Evolutionary conservation across 2,113 vertebrate genomes (phyloP), one percentile per base, ranked within the genome.

Genomic region (Leptobrachium leishanense): DNA sequence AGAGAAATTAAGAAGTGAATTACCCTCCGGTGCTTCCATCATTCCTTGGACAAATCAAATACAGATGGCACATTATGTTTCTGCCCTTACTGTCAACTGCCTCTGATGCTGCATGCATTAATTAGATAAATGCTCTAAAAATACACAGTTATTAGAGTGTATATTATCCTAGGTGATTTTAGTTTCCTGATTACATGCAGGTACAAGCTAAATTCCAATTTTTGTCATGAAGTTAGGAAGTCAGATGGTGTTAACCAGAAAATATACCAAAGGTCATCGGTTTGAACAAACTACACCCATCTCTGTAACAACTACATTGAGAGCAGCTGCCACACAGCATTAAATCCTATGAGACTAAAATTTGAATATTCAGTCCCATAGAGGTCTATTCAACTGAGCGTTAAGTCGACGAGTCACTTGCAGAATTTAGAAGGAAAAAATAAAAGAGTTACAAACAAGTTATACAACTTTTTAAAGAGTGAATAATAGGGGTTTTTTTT

Each of bases 61-160:
- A 90, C 90, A 92, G 90, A 90, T 90, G 90, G 85, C 80, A 87
- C 86, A 89, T 90, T 89, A 89, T 72, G 7, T 90, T 91, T 91
- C 91, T 90, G 89, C 90, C 87, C 87, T 87, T 85, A 85, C 87
- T 92, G 88, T 89, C 91, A 91, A 90, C 90, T 92, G 86, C 85
- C 88, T 82, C 90, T 85, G 85, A 92, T 90, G 88, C 87, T 83
- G 85, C 87, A 82, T 85, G 84, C 87, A 93, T 92, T 92, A 90
- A 92, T 91, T 92, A 92, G 89, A 88, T 85, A 91, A 91, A 89
- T 89, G 88, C 91, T 91, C 91, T 90, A 87, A 86, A 88, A 88
- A 85, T 85, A 88, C 88, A 89, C 87, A 90, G 86, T 84, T 88
- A 86, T 90, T 84, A 88, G 84, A 85, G 86, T 85, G 82, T 84